Base-by-base conservation (phyloP, 2,888 invertebrate species). In the Drosophila parthenogenetica region DNA sequence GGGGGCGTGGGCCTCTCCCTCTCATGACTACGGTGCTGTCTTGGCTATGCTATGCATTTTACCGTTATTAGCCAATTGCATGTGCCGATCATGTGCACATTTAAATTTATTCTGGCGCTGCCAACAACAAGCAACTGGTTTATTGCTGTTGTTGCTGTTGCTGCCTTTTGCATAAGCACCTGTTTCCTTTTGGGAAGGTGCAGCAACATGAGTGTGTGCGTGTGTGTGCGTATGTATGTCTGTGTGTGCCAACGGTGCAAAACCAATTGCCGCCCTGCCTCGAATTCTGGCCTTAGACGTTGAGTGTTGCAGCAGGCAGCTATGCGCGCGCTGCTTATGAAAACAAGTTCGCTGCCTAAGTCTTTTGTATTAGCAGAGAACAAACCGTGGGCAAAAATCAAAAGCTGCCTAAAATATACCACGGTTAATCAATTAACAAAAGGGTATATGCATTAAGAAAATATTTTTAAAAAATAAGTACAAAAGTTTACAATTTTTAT, bases 11-110 rank as follows among this genome's bases (percentile, higher is more conserved):
- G 69, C 69, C 73, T 64, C 63, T 69, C 73, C 73, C 73, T 73
- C 69, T 35, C 35, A 43, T 53, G 57, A 49, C 42, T 55, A 14
- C 5, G 40, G 19, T 11, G 43, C 35, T 43, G 58, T 7, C 42
- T 57, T 40, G 43, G 22, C 57, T 58, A 32, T 48, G 39, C 64
- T 69, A 39, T 69, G 61, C 73, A 79, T 77, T 81, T 81, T 71
- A 84, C 84, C 77, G 84, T 82, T 84, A 83, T 83, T 81, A 70
- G 77, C 86, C 86, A 83, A 83, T 79, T 74, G 62, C 77, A 78
- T 53, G 72, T 69, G 79, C 66, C 68, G 72, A 72, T 77, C 77
- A 75, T 67, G 70, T 69, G 85, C 67, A 77, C 85, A 78, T 77
- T 85, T 71, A 62, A 84, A 81, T 86, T 79, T 70, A 84, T 84